A percentile compares a stretch with the other conserved stretches of the same genome.
These are phyloP conservation scores for Drosophila infuscata DNA, from an alignment of 2,888 invertebrate species.

Conservation along the genomic window DNA sequence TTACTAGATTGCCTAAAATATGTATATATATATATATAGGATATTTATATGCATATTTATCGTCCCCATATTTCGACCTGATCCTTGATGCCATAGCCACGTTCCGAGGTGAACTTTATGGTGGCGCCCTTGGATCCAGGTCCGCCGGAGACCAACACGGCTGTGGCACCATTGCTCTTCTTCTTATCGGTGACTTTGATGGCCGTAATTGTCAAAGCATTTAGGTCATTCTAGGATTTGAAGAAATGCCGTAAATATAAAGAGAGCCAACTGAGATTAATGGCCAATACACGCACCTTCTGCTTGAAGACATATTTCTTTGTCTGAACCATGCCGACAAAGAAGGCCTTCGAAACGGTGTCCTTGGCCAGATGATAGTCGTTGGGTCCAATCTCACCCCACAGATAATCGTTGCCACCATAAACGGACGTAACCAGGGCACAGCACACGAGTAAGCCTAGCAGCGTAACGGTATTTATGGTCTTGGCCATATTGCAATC, in stretches of 20 bases:
- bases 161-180: constrained; percentile 82
- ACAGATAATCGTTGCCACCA: constrained; percentile 71
- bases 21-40: not conserved
- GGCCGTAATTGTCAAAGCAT: constrained; percentile 72
- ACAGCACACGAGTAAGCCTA: constrained; percentile 36
- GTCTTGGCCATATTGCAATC: constrained; percentile 26
- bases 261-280: not conserved
- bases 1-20: not conserved
- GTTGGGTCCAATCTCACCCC: constrained; percentile 68
- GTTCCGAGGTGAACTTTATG: constrained; percentile 85
- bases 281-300: constrained; percentile 46
- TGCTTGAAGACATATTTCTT: constrained; percentile 77
- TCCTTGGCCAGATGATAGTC: constrained; percentile 75
- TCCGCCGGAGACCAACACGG: constrained; percentile 84
- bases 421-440: constrained; percentile 45
- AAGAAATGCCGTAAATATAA: not conserved
- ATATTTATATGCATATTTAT: constrained; percentile 13
- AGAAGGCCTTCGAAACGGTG: constrained; percentile 62
- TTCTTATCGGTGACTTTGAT: constrained; percentile 66
- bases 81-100: constrained; percentile 84
- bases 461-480: constrained; percentile 15
- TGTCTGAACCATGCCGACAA: constrained; percentile 62
- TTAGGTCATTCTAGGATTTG: constrained; percentile 50
- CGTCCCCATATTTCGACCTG: constrained; percentile 72
- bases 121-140: constrained; percentile 84